Conservation (phyloP, 2,797 vertebrate genomes). For the Avahi laniger region DNA sequence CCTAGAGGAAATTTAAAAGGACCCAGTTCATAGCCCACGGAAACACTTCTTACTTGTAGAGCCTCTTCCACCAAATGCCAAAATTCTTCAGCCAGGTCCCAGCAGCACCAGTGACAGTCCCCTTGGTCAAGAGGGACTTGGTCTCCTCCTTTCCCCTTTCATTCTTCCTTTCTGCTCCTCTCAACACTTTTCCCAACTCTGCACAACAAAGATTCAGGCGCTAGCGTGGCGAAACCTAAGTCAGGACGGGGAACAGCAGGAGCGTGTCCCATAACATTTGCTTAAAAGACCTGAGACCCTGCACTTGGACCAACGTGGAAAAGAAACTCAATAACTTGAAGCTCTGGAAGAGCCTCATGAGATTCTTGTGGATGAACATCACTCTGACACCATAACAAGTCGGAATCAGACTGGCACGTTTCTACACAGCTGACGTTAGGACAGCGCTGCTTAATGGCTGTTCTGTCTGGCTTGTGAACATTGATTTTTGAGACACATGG, state of each 20-base stretch:
- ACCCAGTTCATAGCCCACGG: not conserved
- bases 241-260: too few species aligned
- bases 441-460: not conserved
- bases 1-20: not conserved
- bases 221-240: not conserved
- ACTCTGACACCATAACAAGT: not conserved
- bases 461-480: not conserved
- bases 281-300: not conserved
- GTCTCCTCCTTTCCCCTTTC: not conserved
- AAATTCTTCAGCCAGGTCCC: not conserved
- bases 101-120: not conserved
- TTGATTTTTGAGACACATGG: not conserved
- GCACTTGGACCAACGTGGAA: not conserved
- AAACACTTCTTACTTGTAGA: not conserved
- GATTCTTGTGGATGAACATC: not conserved
- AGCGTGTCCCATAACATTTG: rapidly evolving
- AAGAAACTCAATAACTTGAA: not conserved
- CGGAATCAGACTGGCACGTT: not conserved
- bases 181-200: not conserved
- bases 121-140: not conserved
- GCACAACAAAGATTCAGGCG: not conserved
- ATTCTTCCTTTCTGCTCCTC: not conserved
- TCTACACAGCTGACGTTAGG: not conserved
- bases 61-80: not conserved
- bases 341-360: not conserved